A percentile compares a stretch with the other conserved stretches of the same genome.
phyloP scores from a whole-genome alignment of 2,797 vertebrate species.

The Oryzias dopingdopingensis region DNA sequence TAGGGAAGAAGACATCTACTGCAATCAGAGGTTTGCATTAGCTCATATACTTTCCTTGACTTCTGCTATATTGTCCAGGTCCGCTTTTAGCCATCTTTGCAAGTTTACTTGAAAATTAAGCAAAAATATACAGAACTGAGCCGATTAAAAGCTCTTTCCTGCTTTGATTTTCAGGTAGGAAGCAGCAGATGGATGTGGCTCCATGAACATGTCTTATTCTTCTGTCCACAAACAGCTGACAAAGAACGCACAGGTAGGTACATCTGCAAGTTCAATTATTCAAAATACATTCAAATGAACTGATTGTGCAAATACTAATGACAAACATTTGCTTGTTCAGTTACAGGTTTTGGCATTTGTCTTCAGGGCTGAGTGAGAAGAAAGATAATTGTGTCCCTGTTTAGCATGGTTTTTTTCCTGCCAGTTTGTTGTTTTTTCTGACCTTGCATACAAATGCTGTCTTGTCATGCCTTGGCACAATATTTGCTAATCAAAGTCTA shows the following conservation, averaged over 20 bases:
- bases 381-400: constrained; percentile 29
- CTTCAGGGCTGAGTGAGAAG: constrained; percentile 27
- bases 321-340: constrained; percentile 56
- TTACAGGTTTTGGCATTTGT: constrained; percentile 52
- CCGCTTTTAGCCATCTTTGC: constrained; percentile 12
- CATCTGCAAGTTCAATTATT: constrained; percentile 27
- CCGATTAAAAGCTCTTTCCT: constrained; percentile 10
- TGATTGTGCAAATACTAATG: constrained; percentile 49
- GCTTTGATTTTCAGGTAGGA: constrained; percentile 8
- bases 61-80: constrained; percentile 15
- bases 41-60: constrained; percentile 42
- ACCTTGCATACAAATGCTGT: constrained; percentile 59
- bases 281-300: constrained; percentile 56
- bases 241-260: constrained; percentile 17
- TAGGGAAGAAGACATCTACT: constrained; percentile 26
- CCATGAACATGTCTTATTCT: constrained; percentile 16
- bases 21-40: constrained; percentile 45
- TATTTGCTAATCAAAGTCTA: constrained; percentile 44
- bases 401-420: constrained; percentile 42
- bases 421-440: constrained; percentile 29
- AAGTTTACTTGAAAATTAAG: constrained; percentile 39
- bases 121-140: constrained; percentile 4
- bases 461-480: constrained; percentile 42
- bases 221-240: constrained; percentile 15
- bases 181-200: constrained; percentile 28